These are phyloP conservation scores for Percopsis transmontana DNA, from an alignment of 2,113 vertebrate genomes.

Conservation along the genomic window DNA sequence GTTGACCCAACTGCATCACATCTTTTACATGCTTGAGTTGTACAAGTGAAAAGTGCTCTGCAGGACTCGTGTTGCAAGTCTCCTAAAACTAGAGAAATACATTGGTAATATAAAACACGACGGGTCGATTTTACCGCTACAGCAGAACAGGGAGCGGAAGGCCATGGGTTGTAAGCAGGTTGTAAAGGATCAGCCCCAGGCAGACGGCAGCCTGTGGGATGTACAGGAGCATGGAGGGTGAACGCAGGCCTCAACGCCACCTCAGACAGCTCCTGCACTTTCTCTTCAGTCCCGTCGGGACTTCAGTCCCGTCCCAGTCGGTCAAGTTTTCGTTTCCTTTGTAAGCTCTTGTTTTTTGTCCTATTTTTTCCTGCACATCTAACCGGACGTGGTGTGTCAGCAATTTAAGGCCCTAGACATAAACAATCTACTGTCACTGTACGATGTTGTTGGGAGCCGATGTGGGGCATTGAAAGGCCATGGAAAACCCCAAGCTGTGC, in stretches of 20 bases:
- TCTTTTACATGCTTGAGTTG: too few relatives aligned
- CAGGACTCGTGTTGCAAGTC: too few relatives aligned
- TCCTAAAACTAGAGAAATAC: too few relatives aligned
- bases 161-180: too few relatives aligned
- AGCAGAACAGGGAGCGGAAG: too few relatives aligned
- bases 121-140: too few relatives aligned
- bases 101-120: too few relatives aligned
- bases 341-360: neutral
- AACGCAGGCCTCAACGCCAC: neutral
- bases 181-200: too few relatives aligned
- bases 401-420: constrained; percentile 17
- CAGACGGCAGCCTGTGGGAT: too few relatives aligned
- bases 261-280: neutral
- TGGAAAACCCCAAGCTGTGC: constrained; percentile 49
- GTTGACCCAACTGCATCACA: too few relatives aligned
- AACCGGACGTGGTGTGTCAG: constrained; percentile 14
- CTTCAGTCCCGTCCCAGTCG: neutral
- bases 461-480: constrained; percentile 17
- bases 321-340: neutral
- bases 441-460: constrained; percentile 21
- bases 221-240: too few relatives aligned
- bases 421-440: constrained; percentile 41
- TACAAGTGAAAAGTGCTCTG: too few relatives aligned
- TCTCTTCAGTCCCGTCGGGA: neutral
- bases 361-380: neutral